Evolutionary conservation across 2,888 invertebrate genomes (phyloP).

Genomic region (Zootermopsis nevadensis): DNA sequence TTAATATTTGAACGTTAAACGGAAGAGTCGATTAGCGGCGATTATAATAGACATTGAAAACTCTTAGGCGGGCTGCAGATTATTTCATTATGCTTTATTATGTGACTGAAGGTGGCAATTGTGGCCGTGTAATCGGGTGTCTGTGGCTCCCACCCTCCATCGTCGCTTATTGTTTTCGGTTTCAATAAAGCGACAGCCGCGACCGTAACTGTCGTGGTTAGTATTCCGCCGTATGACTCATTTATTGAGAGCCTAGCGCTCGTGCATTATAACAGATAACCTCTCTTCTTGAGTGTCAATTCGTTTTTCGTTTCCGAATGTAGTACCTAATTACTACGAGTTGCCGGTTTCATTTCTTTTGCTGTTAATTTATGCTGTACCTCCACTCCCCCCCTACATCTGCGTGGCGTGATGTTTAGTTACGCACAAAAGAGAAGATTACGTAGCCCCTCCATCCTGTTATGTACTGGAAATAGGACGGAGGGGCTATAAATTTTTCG

Average conservation of each 20-base stretch:
- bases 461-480: no score
- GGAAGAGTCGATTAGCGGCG: not conserved
- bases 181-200: not conserved
- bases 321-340: no score
- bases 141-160: not conserved
- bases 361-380: no score
- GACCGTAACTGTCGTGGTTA: not conserved
- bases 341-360: no score
- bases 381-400: no score
- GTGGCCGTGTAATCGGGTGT: not conserved
- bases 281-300: no score
- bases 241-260: not conserved
- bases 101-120: conserved; percentile 1
- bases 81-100: not conserved
- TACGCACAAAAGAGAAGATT: no score
- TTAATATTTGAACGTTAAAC: not conserved
- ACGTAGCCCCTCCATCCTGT: no score
- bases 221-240: not conserved
- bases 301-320: no score
- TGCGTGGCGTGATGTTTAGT: no score
- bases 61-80: not conserved
- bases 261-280: not conserved
- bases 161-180: not conserved
- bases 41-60: not conserved
- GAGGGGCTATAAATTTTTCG: no score